Base-by-base conservation (phyloP, 2,888 invertebrate species). In the Drosophila setosimentum region DNA sequence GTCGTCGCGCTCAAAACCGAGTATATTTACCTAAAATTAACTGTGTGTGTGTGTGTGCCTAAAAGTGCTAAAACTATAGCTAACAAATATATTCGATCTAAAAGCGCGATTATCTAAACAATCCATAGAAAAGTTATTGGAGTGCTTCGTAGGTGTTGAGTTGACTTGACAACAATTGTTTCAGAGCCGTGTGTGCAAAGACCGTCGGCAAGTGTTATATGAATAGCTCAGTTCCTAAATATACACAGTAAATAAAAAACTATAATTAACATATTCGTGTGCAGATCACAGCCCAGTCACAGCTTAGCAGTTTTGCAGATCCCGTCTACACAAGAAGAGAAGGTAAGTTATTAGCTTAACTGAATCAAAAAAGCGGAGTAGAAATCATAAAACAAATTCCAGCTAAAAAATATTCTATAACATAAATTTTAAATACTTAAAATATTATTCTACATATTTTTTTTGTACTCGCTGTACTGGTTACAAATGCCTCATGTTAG, bases 201-300 rank as follows among this genome's bases (percentile, higher is more conserved):
- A 72, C 85, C 85, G 85, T 78, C 85, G 85, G 85, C 90, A 86
- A 89, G 74, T 74, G 82, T 59, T 54, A 4, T 24, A 24, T 24
- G 29, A 54, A 50, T 49, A 58, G 48, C 45, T 49, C 13, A 64
- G 54, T 77, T 77, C 62, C 64, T 62, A 21, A 50, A 63, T 11
- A 53, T 0, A 55, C 2, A 33, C 35, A 27, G 21, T 24, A 42
- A 58, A 49, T 49, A 53, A 8, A n/a, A 49, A 10, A 50, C 21
- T 3, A 65, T 57, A 35, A 32, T 45, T 29, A 50, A 49, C 30
- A 61, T 45, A 64, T 29, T 30, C 2, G 7, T 8, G 8, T 10
- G 30, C 10, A 63, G 37, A 66, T 57, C 27, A n/a, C 21, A 62
- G 40, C 40, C 2, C 24, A 48, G 10, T 16, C 16, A 11, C 11